These are phyloP conservation scores for Tupaia chinensis DNA, from an alignment of 2,113 vertebrate species.

Conservation along the genomic window DNA sequence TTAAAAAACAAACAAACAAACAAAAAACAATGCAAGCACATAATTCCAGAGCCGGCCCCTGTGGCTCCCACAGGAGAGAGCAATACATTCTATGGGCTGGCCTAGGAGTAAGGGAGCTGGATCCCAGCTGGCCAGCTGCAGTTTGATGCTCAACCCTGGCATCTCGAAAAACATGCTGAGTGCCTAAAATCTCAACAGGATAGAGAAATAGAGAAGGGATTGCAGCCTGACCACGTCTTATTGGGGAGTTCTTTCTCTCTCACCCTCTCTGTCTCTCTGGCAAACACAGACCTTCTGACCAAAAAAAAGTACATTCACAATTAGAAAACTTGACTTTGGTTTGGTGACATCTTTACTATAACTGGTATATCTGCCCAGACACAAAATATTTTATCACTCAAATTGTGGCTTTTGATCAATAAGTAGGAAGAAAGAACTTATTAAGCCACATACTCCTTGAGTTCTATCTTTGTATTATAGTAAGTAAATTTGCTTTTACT, in stretches of 20 bases:
- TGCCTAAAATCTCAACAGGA: too few relatives aligned
- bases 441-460: neutral
- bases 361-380: neutral
- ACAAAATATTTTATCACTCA: neutral
- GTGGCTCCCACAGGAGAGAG: neutral
- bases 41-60: neutral
- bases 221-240: too few relatives aligned
- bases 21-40: neutral
- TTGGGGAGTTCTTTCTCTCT: too few relatives aligned
- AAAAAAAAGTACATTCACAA: neutral
- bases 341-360: neutral
- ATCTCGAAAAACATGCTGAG: too few relatives aligned
- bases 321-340: neutral
- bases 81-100: neutral
- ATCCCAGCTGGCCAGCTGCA: too few relatives aligned
- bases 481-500: neutral
- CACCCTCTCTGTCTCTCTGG: too few relatives aligned
- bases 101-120: too few relatives aligned
- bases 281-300: too few relatives aligned
- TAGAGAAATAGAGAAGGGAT: too few relatives aligned
- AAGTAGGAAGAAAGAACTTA: neutral
- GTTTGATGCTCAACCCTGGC: too few relatives aligned
- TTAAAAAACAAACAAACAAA: neutral
- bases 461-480: neutral
- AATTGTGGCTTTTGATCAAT: neutral